phyloP scores from a whole-genome alignment of 2,888 invertebrate species.

The Ctenicera cuprea region DNA sequence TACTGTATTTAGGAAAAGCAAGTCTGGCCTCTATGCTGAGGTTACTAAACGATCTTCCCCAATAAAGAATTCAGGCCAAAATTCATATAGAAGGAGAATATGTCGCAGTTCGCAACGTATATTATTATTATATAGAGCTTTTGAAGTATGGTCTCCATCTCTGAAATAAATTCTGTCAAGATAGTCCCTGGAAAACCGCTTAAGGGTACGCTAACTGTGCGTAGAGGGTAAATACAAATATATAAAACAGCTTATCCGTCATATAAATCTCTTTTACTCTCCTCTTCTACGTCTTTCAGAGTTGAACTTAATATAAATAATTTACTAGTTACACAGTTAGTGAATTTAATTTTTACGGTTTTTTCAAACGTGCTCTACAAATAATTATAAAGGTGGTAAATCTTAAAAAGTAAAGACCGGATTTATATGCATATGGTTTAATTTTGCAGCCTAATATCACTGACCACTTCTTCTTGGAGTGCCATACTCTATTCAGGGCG shows the following conservation, averaged over 20 bases:
- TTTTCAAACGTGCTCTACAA: too few relatives aligned
- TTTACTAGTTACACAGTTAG: constrained; percentile 3
- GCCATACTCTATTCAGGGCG: too few relatives aligned
- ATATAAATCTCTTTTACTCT: constrained; percentile 23
- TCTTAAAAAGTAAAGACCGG: too few relatives aligned
- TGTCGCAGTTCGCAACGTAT: constrained; percentile 18
- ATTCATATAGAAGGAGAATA: constrained; percentile 5
- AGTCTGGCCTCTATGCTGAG: not conserved
- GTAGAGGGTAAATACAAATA: constrained; percentile 33
- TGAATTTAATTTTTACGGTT: too few relatives aligned
- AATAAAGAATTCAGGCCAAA: constrained; percentile 3
- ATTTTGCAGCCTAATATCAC: too few relatives aligned
- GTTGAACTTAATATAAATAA: not conserved
- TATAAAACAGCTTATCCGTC: constrained; percentile 33
- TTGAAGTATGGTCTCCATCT: constrained; percentile 8
- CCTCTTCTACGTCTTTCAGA: not conserved
- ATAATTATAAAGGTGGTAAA: too few relatives aligned
- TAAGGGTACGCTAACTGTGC: constrained; percentile 28
- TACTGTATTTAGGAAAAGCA: not conserved
- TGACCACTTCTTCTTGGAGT: too few relatives aligned
- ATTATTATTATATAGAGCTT: constrained; percentile 4
- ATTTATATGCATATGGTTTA: too few relatives aligned
- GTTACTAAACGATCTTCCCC: not conserved
- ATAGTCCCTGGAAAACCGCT: constrained; percentile 30
- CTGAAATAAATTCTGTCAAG: constrained; percentile 27